Conservation (phyloP, 2,888 invertebrate genomes). For the Stictocephala bisonia region DNA sequence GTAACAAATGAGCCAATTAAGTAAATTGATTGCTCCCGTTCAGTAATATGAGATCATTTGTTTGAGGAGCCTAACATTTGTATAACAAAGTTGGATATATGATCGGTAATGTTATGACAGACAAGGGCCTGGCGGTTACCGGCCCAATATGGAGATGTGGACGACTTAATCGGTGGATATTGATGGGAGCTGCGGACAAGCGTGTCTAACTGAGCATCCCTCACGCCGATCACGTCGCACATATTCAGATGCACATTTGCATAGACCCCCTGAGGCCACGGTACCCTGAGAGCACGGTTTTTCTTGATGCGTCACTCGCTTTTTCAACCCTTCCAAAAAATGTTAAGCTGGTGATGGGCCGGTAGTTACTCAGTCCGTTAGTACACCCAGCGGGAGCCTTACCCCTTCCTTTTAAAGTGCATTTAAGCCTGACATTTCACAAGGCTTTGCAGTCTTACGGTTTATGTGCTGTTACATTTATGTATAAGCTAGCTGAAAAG, state of each 20-base stretch:
- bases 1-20: constrained; percentile 31
- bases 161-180: constrained; percentile 42
- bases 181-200: constrained; percentile 27
- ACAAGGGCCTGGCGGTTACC: neutral
- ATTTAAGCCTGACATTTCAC: too few relatives aligned
- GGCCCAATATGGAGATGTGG: neutral
- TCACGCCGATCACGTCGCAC: constrained; percentile 41
- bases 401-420: too few relatives aligned
- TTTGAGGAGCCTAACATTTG: too few relatives aligned
- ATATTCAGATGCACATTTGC: constrained; percentile 38
- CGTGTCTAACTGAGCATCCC: constrained; percentile 30
- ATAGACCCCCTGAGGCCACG: constrained; percentile 28
- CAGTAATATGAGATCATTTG: neutral
- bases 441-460: too few relatives aligned
- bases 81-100: constrained; percentile 17
- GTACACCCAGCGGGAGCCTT: constrained; percentile 4
- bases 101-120: constrained; percentile 11
- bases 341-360: constrained; percentile 45
- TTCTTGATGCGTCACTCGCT: constrained; percentile 22
- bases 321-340: constrained; percentile 45
- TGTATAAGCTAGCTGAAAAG: too few relatives aligned
- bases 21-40: constrained; percentile 11
- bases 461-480: too few relatives aligned
- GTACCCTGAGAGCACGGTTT: constrained; percentile 10
- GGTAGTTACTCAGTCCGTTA: neutral